Percentiles rank a stretch among this genome's conserved stretches.
Conservation (phyloP, 2,113 vertebrate species). For the Gallinago paraguaiae region DNA sequence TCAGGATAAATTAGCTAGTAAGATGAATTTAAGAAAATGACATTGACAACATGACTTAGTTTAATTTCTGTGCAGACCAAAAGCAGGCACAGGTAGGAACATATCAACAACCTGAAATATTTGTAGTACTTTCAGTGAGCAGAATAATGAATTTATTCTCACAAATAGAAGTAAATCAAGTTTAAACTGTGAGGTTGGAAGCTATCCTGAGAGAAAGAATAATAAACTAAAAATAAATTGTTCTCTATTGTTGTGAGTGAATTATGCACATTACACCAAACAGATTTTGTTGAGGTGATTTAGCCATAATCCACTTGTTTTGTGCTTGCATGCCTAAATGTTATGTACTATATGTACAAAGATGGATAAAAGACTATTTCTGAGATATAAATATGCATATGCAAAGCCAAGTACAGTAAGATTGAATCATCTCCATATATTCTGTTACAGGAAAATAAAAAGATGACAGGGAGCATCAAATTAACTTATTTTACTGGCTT, state of each 20-base stretch:
- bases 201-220: neutral
- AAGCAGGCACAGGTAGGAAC: neutral
- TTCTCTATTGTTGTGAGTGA: neutral
- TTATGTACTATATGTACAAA: neutral
- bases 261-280: neutral
- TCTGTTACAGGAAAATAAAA: conserved; percentile 60
- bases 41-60: neutral
- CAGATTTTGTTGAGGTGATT: conserved; percentile 7
- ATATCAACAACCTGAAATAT: neutral
- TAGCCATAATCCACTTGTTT: neutral
- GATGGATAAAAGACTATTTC: conserved; percentile 38
- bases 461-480: conserved; percentile 61
- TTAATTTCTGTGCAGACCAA: neutral
- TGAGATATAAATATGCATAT: conserved; percentile 59
- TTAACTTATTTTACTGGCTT: conserved; percentile 64
- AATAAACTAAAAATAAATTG: conserved; percentile 11
- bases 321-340: conserved; percentile 23
- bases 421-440: conserved; percentile 63
- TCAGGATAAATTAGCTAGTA: neutral
- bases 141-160: neutral
- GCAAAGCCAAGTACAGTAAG: conserved; percentile 50
- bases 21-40: neutral
- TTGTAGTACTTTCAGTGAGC: neutral
- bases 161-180: neutral
- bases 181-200: neutral